These are phyloP conservation scores for Mirza zaza DNA, from an alignment of 2,113 vertebrate genomes.

Conservation along the genomic window DNA sequence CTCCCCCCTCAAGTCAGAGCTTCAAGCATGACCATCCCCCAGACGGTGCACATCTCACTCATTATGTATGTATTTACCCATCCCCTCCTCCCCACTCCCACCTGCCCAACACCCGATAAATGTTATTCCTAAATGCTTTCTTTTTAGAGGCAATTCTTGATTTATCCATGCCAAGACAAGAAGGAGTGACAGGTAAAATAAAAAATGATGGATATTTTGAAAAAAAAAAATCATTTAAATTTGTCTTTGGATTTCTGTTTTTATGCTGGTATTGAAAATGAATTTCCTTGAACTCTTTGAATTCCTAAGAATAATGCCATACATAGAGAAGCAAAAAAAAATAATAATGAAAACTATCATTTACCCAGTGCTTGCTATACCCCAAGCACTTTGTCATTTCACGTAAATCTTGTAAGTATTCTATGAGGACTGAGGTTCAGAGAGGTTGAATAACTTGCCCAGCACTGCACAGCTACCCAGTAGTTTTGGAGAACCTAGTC, in stretches of 20 bases:
- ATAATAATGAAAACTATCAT: neutral
- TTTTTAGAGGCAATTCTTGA: conserved; percentile 11
- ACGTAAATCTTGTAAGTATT: neutral
- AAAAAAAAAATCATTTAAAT: neutral
- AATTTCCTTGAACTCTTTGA: neutral
- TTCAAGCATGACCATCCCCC: too few relatives aligned
- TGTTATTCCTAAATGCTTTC: too few relatives aligned
- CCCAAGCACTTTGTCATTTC: neutral
- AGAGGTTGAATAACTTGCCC: neutral
- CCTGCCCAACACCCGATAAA: too few relatives aligned
- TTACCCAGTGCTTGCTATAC: neutral
- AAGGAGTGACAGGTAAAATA: neutral
- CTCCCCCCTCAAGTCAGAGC: too few relatives aligned
- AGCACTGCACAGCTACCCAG: neutral
- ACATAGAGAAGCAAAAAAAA: neutral
- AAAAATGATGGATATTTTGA: neutral
- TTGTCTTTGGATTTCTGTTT: neutral
- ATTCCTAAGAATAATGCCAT: neutral
- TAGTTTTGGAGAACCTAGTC: neutral
- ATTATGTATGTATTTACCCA: too few relatives aligned
- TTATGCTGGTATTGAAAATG: neutral
- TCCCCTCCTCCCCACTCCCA: too few relatives aligned
- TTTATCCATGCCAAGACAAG: neutral
- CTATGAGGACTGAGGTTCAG: neutral
- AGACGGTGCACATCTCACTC: too few relatives aligned